These are phyloP conservation scores for Philopedon plagiatum DNA, from an alignment of 2,888 invertebrate species.

Conservation along the genomic window DNA sequence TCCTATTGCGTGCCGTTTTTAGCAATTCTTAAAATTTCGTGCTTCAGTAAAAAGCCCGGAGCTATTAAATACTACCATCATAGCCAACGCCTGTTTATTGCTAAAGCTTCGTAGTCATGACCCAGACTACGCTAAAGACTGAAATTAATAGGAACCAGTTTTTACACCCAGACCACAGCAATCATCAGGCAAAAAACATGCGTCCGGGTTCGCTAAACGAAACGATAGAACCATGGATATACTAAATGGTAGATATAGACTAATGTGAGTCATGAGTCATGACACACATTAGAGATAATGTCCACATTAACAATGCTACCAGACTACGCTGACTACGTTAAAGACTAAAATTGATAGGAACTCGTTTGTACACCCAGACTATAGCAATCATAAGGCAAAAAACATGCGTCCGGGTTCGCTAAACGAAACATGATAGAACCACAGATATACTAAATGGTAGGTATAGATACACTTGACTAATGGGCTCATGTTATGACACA, in stretches of 20 bases:
- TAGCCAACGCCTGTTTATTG: slow-evolving; percentile 26
- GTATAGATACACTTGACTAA: too few relatives aligned
- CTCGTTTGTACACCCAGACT: slow-evolving; percentile 25
- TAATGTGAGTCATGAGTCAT: too few relatives aligned
- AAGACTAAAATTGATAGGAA: slow-evolving; percentile 24
- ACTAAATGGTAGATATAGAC: neutral
- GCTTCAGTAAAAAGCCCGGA: neutral
- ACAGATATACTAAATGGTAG: neutral
- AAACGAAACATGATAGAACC: slow-evolving; percentile 1
- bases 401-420: slow-evolving; percentile 1
- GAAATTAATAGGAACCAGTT: slow-evolving; percentile 24
- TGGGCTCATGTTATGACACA: too few relatives aligned
- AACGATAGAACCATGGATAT: slow-evolving; percentile 3
- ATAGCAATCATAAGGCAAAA: slow-evolving; percentile 2
- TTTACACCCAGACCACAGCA: slow-evolving; percentile 23
- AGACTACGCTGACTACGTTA: slow-evolving; percentile 30
- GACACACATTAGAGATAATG: too few relatives aligned
- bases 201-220: slow-evolving; percentile 33
- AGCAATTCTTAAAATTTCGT: slow-evolving; percentile 3
- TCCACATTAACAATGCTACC: too few relatives aligned
- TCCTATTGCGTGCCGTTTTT: neutral
- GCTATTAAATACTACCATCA: neutral
- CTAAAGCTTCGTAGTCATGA: slow-evolving; percentile 23
- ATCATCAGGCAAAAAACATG: neutral
- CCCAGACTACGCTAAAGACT: slow-evolving; percentile 32